These are phyloP conservation scores for Cryptocephalus moraei DNA, from an alignment of 2,888 invertebrate species.

Conservation along the genomic window DNA sequence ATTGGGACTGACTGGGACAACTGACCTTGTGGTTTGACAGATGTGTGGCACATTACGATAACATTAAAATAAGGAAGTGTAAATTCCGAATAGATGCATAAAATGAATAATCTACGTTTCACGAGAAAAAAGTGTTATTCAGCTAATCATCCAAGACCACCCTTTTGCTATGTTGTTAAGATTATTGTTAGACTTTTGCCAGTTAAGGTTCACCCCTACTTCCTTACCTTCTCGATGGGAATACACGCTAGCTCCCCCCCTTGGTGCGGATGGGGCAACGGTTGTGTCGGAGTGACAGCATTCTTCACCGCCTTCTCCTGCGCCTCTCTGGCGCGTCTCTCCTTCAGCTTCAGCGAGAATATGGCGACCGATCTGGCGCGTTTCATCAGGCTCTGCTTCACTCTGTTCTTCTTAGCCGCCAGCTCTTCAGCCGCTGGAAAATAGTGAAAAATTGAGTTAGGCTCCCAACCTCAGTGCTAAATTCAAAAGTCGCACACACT, in stretches of 20 bases:
- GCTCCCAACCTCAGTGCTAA: too few species aligned
- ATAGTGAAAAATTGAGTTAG: slow-evolving; percentile 1
- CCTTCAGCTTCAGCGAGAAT: slow-evolving; percentile 71
- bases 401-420: slow-evolving; percentile 53
- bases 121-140: too few species aligned
- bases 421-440: slow-evolving; percentile 46
- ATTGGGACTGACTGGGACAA: too few species aligned
- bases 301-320: slow-evolving; percentile 51
- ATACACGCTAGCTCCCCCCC: slow-evolving; percentile 77
- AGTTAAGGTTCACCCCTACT: too few species aligned
- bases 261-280: slow-evolving; percentile 42
- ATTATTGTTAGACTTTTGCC: too few species aligned
- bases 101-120: too few species aligned
- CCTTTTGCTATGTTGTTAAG: neutral
- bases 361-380: slow-evolving; percentile 77
- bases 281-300: slow-evolving; percentile 33
- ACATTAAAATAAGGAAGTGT: too few species aligned
- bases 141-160: neutral
- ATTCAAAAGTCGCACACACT: too few species aligned
- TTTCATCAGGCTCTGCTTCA: slow-evolving; percentile 70
- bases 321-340: slow-evolving; percentile 69
- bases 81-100: too few species aligned
- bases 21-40: too few species aligned
- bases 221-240: slow-evolving; percentile 63
- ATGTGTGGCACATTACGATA: too few species aligned